Evolutionary conservation across 2,888 invertebrate species (phyloP).

Genomic region (Callyntrura guangdongensis): DNA sequence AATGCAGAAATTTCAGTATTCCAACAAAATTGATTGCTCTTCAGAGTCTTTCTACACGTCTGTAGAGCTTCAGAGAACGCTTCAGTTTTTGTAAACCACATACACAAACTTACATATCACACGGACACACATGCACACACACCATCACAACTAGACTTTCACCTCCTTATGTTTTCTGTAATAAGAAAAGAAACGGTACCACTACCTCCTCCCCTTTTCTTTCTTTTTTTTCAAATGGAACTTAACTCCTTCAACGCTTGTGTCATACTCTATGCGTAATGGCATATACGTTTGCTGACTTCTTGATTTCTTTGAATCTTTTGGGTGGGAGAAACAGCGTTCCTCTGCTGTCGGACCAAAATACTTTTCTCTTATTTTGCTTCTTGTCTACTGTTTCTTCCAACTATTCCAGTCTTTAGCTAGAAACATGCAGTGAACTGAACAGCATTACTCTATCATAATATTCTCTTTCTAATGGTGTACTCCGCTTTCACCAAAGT

Average conservation of each 20-base stretch:
- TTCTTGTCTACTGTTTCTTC: neutral
- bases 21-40: slow-evolving; percentile 73
- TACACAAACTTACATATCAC: slow-evolving; percentile 40
- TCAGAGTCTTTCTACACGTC: slow-evolving; percentile 60
- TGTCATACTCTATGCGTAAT: slow-evolving; percentile 75
- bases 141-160: slow-evolving; percentile 8
- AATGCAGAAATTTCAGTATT: slow-evolving; percentile 55
- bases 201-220: neutral
- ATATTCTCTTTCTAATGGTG: slow-evolving; percentile 55
- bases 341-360: slow-evolving; percentile 15
- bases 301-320: slow-evolving; percentile 71
- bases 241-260: slow-evolving; percentile 62
- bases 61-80: slow-evolving; percentile 8
- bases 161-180: slow-evolving; percentile 2
- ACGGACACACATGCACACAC: too few relatives aligned
- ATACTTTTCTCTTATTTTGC: neutral
- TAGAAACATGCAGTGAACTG: slow-evolving; percentile 51
- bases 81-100: slow-evolving; percentile 45
- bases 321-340: slow-evolving; percentile 35
- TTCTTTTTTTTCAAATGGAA: slow-evolving; percentile 46
- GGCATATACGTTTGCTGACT: slow-evolving; percentile 73
- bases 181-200: neutral
- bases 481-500: slow-evolving; percentile 51
- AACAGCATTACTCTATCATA: slow-evolving; percentile 14
- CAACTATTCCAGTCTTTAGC: neutral